A percentile compares a stretch with the other conserved stretches of the same genome.
phyloP scores from a whole-genome alignment of 2,888 invertebrate genomes.

The Drosophila peninsularis region DNA sequence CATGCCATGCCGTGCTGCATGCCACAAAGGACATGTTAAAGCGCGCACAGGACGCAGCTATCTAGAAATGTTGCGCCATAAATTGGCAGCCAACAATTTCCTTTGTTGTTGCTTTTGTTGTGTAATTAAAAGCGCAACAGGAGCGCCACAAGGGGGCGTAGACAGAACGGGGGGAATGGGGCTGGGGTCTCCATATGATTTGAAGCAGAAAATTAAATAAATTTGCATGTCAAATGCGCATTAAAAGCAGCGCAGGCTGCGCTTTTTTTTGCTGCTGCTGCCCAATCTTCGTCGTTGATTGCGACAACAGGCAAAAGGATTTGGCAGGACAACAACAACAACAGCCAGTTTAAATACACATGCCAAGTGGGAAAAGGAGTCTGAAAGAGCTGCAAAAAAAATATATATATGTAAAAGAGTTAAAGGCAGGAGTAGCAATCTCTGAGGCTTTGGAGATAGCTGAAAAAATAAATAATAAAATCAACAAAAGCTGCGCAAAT shows the following conservation, averaged over 20 bases:
- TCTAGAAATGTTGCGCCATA: constrained; percentile 57
- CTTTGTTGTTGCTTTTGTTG: constrained; percentile 35
- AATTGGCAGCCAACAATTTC: constrained; percentile 52
- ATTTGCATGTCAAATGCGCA: constrained; percentile 79
- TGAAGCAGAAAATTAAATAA: constrained; percentile 77
- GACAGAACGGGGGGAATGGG: not conserved
- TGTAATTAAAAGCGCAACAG: constrained; percentile 75
- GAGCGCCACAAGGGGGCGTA: constrained; percentile 7
- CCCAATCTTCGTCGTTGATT: constrained; percentile 42
- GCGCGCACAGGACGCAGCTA: constrained; percentile 40
- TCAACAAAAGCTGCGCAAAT: constrained; percentile 51
- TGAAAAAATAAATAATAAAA: too few relatives aligned
- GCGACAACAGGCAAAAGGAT: constrained; percentile 69
- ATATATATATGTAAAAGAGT: constrained; percentile 45
- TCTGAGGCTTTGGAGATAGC: constrained; percentile 37
- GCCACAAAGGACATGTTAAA: constrained; percentile 62
- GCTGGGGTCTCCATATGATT: constrained; percentile 35
- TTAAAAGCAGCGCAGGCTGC: constrained; percentile 53
- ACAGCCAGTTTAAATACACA: constrained; percentile 13
- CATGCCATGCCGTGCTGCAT: constrained; percentile 42
- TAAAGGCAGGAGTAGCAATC: constrained; percentile 30
- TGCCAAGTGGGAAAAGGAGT: constrained; percentile 22
- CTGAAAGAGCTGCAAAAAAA: constrained; percentile 5
- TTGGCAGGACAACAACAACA: constrained; percentile 51
- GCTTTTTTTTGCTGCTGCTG: constrained; percentile 13